Conservation (phyloP, 2,797 vertebrate genomes). For the Phrynocephalus vlangalii region DNA sequence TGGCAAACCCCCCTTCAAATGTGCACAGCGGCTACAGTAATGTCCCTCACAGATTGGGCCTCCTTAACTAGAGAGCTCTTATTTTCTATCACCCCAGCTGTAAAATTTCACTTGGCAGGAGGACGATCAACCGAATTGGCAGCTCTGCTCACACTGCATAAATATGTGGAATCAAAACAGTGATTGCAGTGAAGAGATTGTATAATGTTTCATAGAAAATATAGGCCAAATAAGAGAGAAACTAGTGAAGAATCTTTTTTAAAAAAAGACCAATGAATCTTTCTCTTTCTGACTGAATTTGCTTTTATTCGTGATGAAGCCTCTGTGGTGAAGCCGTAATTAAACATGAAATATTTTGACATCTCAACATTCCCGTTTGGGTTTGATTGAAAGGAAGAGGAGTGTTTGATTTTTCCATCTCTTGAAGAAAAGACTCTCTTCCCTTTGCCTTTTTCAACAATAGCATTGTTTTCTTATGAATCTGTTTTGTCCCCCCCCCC, state of each 20-base stretch:
- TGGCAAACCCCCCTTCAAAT: background rate
- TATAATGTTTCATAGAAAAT: constrained; percentile 55
- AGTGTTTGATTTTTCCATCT: background rate
- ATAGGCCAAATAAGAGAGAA: constrained; percentile 61
- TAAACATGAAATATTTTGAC: background rate
- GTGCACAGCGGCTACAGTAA: constrained; percentile 23
- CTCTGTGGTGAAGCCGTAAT: background rate
- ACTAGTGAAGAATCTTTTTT: constrained; percentile 58
- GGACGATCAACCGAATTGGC: constrained; percentile 21
- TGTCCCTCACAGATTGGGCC: constrained; percentile 6
- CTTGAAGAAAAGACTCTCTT: background rate
- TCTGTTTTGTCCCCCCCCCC: background rate
- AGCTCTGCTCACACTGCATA: constrained; percentile 39
- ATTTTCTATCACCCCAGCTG: constrained; percentile 19
- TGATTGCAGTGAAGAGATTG: constrained; percentile 55
- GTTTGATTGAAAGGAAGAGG: constrained; percentile 12
- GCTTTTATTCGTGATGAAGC: constrained; percentile 57
- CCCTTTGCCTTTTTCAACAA: background rate
- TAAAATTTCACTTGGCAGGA: constrained; percentile 38
- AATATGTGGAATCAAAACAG: constrained; percentile 27
- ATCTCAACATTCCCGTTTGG: background rate
- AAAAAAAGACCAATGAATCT: constrained; percentile 55
- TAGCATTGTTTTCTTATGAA: background rate
- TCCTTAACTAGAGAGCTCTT: constrained; percentile 33
- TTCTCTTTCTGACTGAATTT: constrained; percentile 65